Percentiles rank a stretch among this genome's conserved stretches.
phyloP scores from a whole-genome alignment of 2,888 invertebrate genomes.

The Thereva nobilitata region DNA sequence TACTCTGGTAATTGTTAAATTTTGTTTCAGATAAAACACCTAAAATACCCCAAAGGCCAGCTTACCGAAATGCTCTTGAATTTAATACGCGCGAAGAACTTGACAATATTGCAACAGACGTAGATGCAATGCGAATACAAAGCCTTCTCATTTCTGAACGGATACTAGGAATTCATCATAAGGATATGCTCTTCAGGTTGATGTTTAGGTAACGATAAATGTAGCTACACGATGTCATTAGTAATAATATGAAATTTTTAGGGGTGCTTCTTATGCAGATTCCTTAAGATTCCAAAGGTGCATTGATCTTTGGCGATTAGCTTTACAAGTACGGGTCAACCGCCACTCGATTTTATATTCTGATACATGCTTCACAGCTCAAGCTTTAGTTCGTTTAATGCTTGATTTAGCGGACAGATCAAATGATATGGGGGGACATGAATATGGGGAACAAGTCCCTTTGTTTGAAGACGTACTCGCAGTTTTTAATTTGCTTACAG shows the following conservation, averaged over 20 bases:
- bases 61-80: slow-evolving; percentile 73
- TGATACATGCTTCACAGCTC: slow-evolving; percentile 83
- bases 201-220: slow-evolving; percentile 66
- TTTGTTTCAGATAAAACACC: slow-evolving; percentile 60
- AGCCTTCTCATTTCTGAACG: slow-evolving; percentile 85
- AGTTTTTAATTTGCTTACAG: slow-evolving; percentile 70
- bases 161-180: slow-evolving; percentile 82
- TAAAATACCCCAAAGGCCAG: slow-evolving; percentile 62
- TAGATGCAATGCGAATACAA: slow-evolving; percentile 85
- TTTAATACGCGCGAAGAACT: slow-evolving; percentile 75
- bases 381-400: slow-evolving; percentile 83
- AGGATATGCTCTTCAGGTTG: slow-evolving; percentile 81
- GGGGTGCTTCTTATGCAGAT: slow-evolving; percentile 75
- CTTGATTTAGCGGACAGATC: slow-evolving; percentile 70
- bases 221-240: background rate
- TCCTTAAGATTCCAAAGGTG: slow-evolving; percentile 78
- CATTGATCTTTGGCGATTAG: slow-evolving; percentile 84
- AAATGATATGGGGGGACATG: slow-evolving; percentile 59
- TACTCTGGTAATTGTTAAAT: background rate
- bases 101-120: slow-evolving; percentile 72
- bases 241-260: slow-evolving; percentile 48
- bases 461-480: slow-evolving; percentile 71
- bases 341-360: slow-evolving; percentile 76
- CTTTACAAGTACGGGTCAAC: slow-evolving; percentile 76
- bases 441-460: slow-evolving; percentile 62